A percentile compares a stretch with the other conserved stretches of the same genome.
Evolutionary conservation across 2,113 vertebrate species (phyloP).

Genomic region (Stegastes partitus): DNA sequence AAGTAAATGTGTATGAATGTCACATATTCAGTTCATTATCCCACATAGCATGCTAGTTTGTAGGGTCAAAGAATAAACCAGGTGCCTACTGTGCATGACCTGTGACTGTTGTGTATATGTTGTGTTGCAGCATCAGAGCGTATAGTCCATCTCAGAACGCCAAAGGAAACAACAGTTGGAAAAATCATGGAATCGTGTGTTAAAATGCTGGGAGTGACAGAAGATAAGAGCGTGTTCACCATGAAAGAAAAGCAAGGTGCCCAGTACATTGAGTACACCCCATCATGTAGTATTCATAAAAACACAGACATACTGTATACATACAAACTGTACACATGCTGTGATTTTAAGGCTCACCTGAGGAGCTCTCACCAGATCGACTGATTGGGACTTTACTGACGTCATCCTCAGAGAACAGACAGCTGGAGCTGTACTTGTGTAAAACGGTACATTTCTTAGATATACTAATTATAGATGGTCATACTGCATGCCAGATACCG

Average conservation of each 20-base stretch:
- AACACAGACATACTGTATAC: background rate
- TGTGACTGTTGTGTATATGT: slow-evolving; percentile 15
- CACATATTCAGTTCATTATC: too few relatives aligned
- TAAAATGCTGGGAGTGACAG: slow-evolving; percentile 77
- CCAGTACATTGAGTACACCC: background rate
- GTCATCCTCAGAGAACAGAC: slow-evolving; percentile 59
- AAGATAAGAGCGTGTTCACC: slow-evolving; percentile 74
- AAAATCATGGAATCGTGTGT: slow-evolving; percentile 74
- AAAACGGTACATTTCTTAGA: slow-evolving; percentile 68
- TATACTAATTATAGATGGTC: background rate
- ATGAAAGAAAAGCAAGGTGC: slow-evolving; percentile 76
- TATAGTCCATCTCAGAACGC: slow-evolving; percentile 79
- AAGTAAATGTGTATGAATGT: too few relatives aligned
- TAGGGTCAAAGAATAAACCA: background rate
- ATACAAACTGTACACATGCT: background rate
- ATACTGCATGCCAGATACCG: background rate
- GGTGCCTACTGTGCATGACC: background rate
- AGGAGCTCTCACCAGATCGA: slow-evolving; percentile 71
- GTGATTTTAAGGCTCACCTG: slow-evolving; percentile 61
- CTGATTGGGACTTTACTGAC: slow-evolving; percentile 75
- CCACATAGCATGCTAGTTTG: background rate
- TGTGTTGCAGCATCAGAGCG: slow-evolving; percentile 75
- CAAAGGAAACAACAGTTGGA: slow-evolving; percentile 74
- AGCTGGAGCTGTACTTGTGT: slow-evolving; percentile 80
- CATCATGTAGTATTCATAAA: background rate